phyloP scores from a whole-genome alignment of 2,113 vertebrate genomes.

The Noturus placidus region DNA sequence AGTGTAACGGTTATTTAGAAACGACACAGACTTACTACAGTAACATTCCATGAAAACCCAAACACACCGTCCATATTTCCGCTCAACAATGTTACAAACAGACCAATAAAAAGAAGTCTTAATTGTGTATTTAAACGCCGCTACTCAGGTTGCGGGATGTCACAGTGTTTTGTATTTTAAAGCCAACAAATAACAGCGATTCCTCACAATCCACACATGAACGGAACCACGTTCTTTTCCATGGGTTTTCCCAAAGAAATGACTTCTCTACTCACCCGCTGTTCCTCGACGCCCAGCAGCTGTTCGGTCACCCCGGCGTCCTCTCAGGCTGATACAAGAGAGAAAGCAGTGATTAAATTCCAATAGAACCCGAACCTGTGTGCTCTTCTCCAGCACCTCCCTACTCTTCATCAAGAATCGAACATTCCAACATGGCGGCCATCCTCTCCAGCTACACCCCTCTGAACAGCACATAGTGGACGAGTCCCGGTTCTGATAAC shows the following conservation, averaged over 20 bases:
- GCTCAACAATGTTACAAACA: background rate
- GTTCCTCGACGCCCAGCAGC: background rate
- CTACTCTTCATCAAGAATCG: constrained; percentile 31
- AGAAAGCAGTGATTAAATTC: constrained; percentile 7
- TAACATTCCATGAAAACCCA: background rate
- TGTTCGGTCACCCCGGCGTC: background rate
- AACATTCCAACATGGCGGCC: constrained; percentile 59
- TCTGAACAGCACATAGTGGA: background rate
- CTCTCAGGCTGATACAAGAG: background rate
- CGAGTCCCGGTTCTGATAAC: background rate
- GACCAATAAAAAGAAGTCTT: background rate
- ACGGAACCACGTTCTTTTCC: constrained; percentile 23
- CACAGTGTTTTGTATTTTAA: no score
- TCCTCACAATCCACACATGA: background rate
- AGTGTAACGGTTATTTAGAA: background rate
- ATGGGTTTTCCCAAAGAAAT: background rate
- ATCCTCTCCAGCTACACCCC: constrained; percentile 41
- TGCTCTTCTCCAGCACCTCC: constrained; percentile 26
- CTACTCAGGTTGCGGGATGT: no score
- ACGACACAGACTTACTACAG: background rate
- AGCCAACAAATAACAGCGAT: background rate
- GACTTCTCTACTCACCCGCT: constrained; percentile 30
- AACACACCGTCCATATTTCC: background rate
- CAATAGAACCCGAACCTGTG: background rate
- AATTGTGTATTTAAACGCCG: background rate